These are phyloP conservation scores for Crossocerus cetratus DNA, from an alignment of 2,888 invertebrate species.

Conservation along the genomic window DNA sequence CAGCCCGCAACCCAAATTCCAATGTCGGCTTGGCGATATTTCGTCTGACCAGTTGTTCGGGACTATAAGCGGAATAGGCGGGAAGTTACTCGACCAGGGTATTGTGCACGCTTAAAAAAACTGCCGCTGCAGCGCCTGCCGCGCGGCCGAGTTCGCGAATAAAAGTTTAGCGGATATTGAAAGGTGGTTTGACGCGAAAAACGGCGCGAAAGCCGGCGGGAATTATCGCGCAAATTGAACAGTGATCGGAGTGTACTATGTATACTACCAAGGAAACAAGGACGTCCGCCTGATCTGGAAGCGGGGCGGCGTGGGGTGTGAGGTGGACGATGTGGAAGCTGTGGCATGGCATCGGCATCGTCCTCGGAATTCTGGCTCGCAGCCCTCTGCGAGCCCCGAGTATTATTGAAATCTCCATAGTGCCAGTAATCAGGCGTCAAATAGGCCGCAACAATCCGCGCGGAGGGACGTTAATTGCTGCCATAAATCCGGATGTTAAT, in stretches of 20 bases:
- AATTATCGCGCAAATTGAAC: too few species aligned
- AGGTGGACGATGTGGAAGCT: too few species aligned
- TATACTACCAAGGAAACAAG: too few species aligned
- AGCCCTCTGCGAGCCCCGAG: neutral
- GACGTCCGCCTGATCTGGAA: too few species aligned
- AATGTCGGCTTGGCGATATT: conserved; percentile 1
- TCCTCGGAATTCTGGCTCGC: neutral
- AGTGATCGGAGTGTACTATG: too few species aligned
- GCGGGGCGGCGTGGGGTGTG: too few species aligned
- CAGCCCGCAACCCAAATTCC: conserved; percentile 31
- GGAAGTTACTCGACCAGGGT: neutral
- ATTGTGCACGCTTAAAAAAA: neutral
- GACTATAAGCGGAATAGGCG: neutral
- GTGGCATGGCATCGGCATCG: too few species aligned
- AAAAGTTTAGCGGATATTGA: neutral
- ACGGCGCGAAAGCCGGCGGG: too few species aligned
- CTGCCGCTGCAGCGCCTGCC: neutral
- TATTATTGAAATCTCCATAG: conserved; percentile 24
- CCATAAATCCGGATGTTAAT: conserved; percentile 60
- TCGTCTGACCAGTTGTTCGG: neutral
- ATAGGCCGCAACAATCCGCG: conserved; percentile 46
- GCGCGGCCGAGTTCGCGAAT: neutral
- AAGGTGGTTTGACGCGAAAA: too few species aligned
- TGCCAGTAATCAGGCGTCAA: conserved; percentile 41
- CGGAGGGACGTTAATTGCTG: conserved; percentile 54